These are phyloP conservation scores for Austrofundulus limnaeus DNA, from an alignment of 2,113 vertebrate species.

Conservation along the genomic window DNA sequence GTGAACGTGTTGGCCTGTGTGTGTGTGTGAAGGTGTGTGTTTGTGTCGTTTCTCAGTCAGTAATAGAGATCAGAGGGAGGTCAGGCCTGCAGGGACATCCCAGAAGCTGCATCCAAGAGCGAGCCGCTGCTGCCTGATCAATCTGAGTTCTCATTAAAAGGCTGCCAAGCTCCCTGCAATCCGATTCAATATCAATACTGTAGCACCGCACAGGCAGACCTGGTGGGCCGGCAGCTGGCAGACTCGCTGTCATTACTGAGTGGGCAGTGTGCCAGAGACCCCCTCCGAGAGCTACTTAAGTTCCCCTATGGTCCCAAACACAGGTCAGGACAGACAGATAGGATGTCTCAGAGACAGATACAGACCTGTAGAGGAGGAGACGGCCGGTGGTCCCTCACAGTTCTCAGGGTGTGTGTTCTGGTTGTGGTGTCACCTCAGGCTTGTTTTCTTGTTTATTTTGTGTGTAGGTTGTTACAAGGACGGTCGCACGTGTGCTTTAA, in stretches of 20 bases:
- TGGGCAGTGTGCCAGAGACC: slow-evolving; percentile 61
- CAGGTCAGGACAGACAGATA: slow-evolving; percentile 75
- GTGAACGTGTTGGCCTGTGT: neutral
- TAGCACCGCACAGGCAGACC: slow-evolving; percentile 70
- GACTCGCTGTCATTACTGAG: slow-evolving; percentile 67
- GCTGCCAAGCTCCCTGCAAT: slow-evolving; percentile 72
- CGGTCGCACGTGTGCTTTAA: slow-evolving; percentile 30
- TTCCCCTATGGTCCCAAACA: slow-evolving; percentile 61
- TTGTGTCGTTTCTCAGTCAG: slow-evolving; percentile 45
- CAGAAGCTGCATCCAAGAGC: slow-evolving; percentile 73
- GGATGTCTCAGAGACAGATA: slow-evolving; percentile 55
- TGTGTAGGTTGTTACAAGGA: slow-evolving; percentile 14
- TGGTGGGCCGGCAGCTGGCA: slow-evolving; percentile 63
- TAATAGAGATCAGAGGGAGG: slow-evolving; percentile 63
- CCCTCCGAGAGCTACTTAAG: slow-evolving; percentile 62
- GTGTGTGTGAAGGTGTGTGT: slow-evolving; percentile 27
- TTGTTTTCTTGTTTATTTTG: slow-evolving; percentile 30
- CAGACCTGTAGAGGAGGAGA: slow-evolving; percentile 50
- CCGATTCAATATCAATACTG: slow-evolving; percentile 77
- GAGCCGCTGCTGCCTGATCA: slow-evolving; percentile 76
- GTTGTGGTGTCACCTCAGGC: slow-evolving; percentile 45
- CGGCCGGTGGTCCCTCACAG: slow-evolving; percentile 24
- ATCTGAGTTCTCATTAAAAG: slow-evolving; percentile 80
- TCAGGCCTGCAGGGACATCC: slow-evolving; percentile 65
- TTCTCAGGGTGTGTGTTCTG: slow-evolving; percentile 27